Conservation (phyloP, 2,888 invertebrate species). For the Cantharis flavilabris region DNA sequence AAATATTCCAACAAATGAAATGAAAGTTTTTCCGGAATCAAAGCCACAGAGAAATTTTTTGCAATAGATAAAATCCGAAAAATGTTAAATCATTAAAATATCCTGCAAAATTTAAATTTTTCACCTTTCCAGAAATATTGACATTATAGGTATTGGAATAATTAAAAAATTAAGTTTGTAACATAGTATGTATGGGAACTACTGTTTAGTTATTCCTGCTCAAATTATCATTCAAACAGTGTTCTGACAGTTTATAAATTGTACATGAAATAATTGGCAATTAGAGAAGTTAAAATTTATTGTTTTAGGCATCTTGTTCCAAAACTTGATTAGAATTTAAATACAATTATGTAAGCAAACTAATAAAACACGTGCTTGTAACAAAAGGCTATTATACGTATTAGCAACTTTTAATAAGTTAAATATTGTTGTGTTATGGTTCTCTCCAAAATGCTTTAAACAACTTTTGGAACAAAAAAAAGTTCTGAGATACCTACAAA, state of each 20-base stretch:
- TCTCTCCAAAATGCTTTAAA: background rate
- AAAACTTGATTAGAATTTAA: background rate
- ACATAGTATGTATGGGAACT: background rate
- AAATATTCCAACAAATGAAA: background rate
- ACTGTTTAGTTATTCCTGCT: background rate
- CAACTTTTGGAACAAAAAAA: background rate
- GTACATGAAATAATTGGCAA: background rate
- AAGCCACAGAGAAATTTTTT: no score
- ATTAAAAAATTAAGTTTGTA: background rate
- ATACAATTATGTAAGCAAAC: background rate
- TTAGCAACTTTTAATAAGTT: background rate
- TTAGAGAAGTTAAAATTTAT: conserved; percentile 1
- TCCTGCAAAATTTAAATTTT: no score
- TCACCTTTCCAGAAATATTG: background rate
- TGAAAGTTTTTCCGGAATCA: background rate
- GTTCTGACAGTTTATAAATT: background rate
- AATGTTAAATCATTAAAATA: no score
- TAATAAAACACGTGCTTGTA: background rate
- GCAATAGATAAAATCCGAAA: no score
- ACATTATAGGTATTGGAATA: background rate
- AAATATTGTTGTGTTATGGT: background rate
- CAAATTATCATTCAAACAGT: background rate
- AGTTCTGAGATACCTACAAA: background rate
- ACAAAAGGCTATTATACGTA: no score
- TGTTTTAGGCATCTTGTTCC: background rate